Evolutionary conservation across 2,888 invertebrate species (phyloP), one percentile per base, ranked within the genome.

Genomic region (Sinohyriopsis cumingii): DNA sequence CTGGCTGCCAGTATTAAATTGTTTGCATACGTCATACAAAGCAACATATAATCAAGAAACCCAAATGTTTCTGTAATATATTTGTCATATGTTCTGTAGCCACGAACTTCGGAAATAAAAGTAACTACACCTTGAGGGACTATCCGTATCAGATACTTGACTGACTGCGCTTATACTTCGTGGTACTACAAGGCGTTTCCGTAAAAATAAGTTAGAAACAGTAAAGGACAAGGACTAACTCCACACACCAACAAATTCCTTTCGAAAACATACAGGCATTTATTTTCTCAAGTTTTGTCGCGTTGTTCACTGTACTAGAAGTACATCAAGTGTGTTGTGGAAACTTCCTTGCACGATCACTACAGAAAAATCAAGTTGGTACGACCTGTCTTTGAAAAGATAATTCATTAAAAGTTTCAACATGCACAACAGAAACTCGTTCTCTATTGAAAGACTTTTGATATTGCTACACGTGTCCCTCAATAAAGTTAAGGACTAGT

Each of bases 91-190:
- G 5, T 28, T 28, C 28, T 5, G 28, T 6, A 0, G 28, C 28
- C 5, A 5, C 5, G 0, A 6, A 28, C 28, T 28, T 28, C 5
- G 5, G 28, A 28, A 5, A 4, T 28, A 28, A 5, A 28, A 5
- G 28, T 28, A 28, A 28, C 28, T 33, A 33, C 7, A 33, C 33
- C 9, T 33, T 7, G 33, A 33, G 33, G 1, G 33, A 1, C 33
- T 33, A 33, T 7, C 33, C 33, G 9, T 7, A 9, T 33, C 45
- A 83, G 66, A 66, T 75, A 81, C 60, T 81, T 83, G 6, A 66
- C 25, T 81, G 55, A 24, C 69, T 67, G 24, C 71, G 65, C 55
- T 73, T 74, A 59, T 74, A 76, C 55, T 68, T 63, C 1, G 71
- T 68, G 18, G 60, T 18, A 54, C 63, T n/a, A 59, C 60, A 59